These are phyloP conservation scores for Piliocolobus tephrosceles DNA, from an alignment of 2,113 vertebrate species.

Conservation along the genomic window DNA sequence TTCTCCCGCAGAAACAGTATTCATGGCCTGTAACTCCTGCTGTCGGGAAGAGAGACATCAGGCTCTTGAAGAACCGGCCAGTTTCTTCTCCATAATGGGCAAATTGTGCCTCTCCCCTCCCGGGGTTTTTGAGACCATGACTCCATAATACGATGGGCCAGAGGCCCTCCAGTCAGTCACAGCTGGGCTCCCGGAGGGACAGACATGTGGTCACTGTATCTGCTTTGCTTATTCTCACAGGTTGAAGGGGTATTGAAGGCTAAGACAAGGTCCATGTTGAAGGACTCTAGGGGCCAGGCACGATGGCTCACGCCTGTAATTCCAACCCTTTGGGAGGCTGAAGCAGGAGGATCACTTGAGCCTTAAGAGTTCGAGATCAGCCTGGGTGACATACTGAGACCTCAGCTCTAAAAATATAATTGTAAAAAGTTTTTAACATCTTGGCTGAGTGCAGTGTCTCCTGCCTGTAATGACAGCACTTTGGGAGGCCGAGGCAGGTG, in stretches of 20 bases:
- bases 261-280: background rate
- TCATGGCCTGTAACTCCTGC: background rate
- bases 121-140: background rate
- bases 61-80: background rate
- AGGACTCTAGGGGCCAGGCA: background rate
- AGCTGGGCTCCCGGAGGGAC: background rate
- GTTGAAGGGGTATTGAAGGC: background rate
- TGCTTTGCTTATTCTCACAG: background rate
- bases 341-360: too few species aligned
- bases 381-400: too few species aligned
- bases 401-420: too few species aligned
- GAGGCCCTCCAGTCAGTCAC: background rate
- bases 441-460: too few species aligned
- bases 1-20: background rate
- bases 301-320: too few species aligned
- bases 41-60: background rate
- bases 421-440: too few species aligned
- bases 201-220: background rate
- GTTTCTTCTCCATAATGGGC: background rate
- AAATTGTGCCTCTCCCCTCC: background rate
- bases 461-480: too few species aligned
- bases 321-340: too few species aligned
- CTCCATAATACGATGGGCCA: rapidly evolving
- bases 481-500: too few species aligned
- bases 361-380: too few species aligned